Evolutionary conservation across 2,113 vertebrate species (phyloP).

Genomic region (western clawed frog (Xenopus tropicalis)): UCB_Xtro_10.0 CM004447.2:122715501-122716000

Average conservation of each 20-base stretch:
- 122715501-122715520: no score
- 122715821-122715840: constrained; percentile 27
- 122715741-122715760: constrained; percentile 23
- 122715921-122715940: constrained; percentile 3
- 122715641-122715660: no score
- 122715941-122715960: constrained; percentile 1
- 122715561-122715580: no score
- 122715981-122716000: neutral
- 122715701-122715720: no score
- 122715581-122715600: no score
- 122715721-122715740: no score
- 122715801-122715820: constrained; percentile 22
- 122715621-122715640: no score
- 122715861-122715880: constrained; percentile 8
- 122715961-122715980: constrained; percentile 10
- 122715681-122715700: no score
- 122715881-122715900: neutral
- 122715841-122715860: constrained; percentile 17
- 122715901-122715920: constrained; percentile 15
- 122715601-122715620: no score
- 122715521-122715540: no score
- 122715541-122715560: no score
- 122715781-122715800: constrained; percentile 21
- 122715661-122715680: no score
- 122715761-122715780: constrained; percentile 37